These are phyloP conservation scores for Pachymerium ferrugineum DNA, from an alignment of 2,888 invertebrate genomes.

Conservation along the genomic window DNA sequence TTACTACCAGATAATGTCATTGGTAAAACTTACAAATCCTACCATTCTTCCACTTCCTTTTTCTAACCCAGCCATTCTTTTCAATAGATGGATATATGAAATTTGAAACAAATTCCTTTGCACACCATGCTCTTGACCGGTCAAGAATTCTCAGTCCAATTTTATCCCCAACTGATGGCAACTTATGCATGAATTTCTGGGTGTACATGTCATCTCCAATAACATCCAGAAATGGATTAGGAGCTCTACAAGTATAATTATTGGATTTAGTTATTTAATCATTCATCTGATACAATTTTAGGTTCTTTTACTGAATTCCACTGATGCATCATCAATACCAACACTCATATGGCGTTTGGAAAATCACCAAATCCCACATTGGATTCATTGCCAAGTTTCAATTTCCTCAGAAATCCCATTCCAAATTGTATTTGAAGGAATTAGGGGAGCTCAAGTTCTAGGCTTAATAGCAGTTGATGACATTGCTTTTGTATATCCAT, in stretches of 20 bases:
- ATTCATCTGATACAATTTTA: background rate
- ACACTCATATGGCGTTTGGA: conserved; percentile 53
- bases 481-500: conserved; percentile 49
- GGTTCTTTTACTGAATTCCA: conserved; percentile 32
- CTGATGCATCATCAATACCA: background rate
- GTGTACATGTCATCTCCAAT: conserved; percentile 34
- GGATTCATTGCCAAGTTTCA: conserved; percentile 53
- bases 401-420: conserved; percentile 40
- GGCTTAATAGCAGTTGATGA: conserved; percentile 54
- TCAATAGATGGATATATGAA: conserved; percentile 35
- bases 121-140: conserved; percentile 43
- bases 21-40: conserved; percentile 26
- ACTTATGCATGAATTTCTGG: conserved; percentile 35
- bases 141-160: conserved; percentile 47
- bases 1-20: conserved; percentile 28
- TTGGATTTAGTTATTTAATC: background rate
- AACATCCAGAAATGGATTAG: conserved; percentile 42
- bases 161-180: conserved; percentile 29
- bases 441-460: conserved; percentile 56
- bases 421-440: conserved; percentile 53
- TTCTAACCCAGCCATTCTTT: background rate
- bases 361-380: conserved; percentile 56
- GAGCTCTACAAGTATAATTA: conserved; percentile 46
- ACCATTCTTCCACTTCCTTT: background rate
- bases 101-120: conserved; percentile 36